Base-by-base conservation (phyloP, 2,113 vertebrate species). In the Hyperopisus bebe region DNA sequence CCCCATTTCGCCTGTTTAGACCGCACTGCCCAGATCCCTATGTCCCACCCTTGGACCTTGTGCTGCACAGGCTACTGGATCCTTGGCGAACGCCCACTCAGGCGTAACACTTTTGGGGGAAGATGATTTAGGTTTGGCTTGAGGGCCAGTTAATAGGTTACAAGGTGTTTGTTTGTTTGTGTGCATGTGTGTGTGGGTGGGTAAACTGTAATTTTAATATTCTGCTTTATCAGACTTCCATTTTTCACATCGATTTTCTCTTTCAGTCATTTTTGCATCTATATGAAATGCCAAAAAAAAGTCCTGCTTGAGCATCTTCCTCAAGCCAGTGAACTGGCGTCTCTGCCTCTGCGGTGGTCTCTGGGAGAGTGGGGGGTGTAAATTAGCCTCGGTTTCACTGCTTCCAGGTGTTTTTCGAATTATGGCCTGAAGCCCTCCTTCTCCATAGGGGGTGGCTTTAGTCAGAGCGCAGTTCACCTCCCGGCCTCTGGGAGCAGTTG, bases 71-170 rank as follows among this genome's bases (percentile, higher is more conserved):
- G 21, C 6, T 84, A 21, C 39, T 47, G 44, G 19, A 11, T 46
- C 21, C 39, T 47, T 44, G 39, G 24, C 24, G 4, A 46, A 84
- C 9, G 9, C 39, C 39, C 42, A 84, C 21, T 84, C 39, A 46
- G 46, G 42, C 19, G 24, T n/a, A 84, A 84, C 82, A n/a, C 44
- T 84, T 10, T 11, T 84, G 44, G 44, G 80, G 44, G 44, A 84
- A 44, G 19, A 44, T 84, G 82, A 44, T 46, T 84, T 24, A 84
- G 42, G 19, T 84, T 47, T 84, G 8, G 44, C 42, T 47, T 47
- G 82, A 84, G 74, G 74, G 74, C 74, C 74, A 47, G 39, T 84
- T 47, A 47, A n/a, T 47, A 84, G 82, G 82, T 84, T 84, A 84
- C 9, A 46, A 24, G 82, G 42, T 84, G 21, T 27, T 84, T 84